Evolutionary conservation across 2,113 vertebrate genomes (phyloP).

Genomic region (Actenoides lindsayi): DNA sequence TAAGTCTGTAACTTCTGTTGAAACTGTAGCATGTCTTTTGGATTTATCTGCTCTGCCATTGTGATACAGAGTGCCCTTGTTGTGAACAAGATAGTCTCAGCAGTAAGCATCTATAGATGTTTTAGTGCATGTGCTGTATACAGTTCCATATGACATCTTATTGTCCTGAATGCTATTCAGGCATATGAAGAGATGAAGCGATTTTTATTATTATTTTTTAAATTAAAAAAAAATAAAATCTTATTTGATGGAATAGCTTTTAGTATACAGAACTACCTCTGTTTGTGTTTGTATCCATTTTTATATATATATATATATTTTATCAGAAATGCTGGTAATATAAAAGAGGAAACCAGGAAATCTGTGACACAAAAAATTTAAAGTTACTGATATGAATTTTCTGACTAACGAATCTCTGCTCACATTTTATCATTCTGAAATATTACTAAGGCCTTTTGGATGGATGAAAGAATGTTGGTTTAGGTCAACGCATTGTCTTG

Average conservation of each 20-base stretch:
- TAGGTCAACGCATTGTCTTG: not conserved
- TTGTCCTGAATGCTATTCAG: not conserved
- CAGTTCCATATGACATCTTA: too few species aligned
- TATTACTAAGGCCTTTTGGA: not conserved
- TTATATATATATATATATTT: not conserved
- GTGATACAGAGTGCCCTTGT: too few species aligned
- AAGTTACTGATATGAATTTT: not conserved
- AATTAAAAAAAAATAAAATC: not conserved
- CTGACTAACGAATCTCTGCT: not conserved
- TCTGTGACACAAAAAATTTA: not conserved
- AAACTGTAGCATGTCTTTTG: too few species aligned
- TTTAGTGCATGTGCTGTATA: too few species aligned
- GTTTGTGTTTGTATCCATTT: not conserved
- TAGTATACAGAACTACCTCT: not conserved
- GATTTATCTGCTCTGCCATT: too few species aligned
- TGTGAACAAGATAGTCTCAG: too few species aligned
- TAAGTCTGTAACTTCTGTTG: too few species aligned
- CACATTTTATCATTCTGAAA: not conserved
- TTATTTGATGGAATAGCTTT: not conserved
- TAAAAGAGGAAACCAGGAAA: not conserved
- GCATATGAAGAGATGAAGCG: not conserved
- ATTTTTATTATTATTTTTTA: not conserved
- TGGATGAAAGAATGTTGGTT: not conserved
- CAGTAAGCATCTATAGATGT: too few species aligned
- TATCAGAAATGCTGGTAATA: not conserved